Percentiles rank a stretch among this genome's conserved stretches.
Evolutionary conservation across 1,140 invertebrate species (phyloP).

Genomic region (Diachasmimorpha longicaudata): DNA sequence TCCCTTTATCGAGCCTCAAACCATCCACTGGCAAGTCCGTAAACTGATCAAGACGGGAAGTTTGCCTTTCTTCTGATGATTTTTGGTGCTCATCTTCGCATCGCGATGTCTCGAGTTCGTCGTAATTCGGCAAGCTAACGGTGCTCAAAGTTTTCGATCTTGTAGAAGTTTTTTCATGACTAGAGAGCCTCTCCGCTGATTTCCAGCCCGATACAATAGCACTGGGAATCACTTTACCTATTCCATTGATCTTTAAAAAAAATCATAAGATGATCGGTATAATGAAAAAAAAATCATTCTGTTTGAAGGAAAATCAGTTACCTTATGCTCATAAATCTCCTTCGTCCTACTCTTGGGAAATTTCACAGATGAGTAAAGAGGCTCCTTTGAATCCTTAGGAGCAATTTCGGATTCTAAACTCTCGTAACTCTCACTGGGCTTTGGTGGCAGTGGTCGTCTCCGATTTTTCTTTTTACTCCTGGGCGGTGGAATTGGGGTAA

Average conservation of each 20-base stretch:
- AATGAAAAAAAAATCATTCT: background rate
- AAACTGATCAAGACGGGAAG: constrained; percentile 13
- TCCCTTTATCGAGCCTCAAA: constrained; percentile 18
- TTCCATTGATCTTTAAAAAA: constrained; percentile 47
- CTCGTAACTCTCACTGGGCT: constrained; percentile 46
- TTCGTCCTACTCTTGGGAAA: constrained; percentile 36
- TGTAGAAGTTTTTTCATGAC: constrained; percentile 8
- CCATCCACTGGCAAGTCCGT: constrained; percentile 16
- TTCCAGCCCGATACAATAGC: constrained; percentile 47
- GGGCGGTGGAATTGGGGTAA: constrained; percentile 54
- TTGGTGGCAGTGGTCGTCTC: constrained; percentile 52
- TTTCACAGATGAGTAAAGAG: constrained; percentile 49
- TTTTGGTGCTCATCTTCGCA: background rate
- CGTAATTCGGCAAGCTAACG: constrained; percentile 64
- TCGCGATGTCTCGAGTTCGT: constrained; percentile 46
- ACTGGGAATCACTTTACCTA: constrained; percentile 47
- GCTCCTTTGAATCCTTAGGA: constrained; percentile 35
- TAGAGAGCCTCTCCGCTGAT: constrained; percentile 25
- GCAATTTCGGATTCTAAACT: constrained; percentile 13
- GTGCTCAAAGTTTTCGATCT: constrained; percentile 48
- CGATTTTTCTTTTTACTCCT: constrained; percentile 49
- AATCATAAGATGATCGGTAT: background rate
- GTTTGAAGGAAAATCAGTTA: constrained; percentile 5
- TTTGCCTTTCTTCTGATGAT: background rate
- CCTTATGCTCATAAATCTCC: constrained; percentile 52